These are phyloP conservation scores for Mungos mungo DNA, from an alignment of 2,113 vertebrate species.

Conservation along the genomic window DNA sequence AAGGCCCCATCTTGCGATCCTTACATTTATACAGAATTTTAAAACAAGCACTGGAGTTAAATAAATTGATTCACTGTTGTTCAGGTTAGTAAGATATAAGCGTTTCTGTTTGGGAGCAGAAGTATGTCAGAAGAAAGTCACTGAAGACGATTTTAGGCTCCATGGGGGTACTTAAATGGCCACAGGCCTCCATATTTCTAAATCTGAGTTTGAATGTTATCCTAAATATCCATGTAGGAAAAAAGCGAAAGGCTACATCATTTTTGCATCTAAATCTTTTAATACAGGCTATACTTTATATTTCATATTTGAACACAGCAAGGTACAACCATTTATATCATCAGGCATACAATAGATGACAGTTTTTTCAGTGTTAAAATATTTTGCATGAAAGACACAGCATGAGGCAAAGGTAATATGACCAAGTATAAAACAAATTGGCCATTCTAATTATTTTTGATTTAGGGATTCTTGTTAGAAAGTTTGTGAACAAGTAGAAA, in stretches of 20 bases:
- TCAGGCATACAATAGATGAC: background rate
- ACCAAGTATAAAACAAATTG: background rate
- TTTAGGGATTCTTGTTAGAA: background rate
- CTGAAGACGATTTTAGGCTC: background rate
- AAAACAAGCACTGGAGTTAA: background rate
- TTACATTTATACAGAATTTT: background rate
- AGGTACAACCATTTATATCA: background rate
- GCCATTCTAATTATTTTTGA: background rate
- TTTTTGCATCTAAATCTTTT: background rate
- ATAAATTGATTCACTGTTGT: background rate
- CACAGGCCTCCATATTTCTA: background rate
- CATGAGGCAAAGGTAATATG: background rate
- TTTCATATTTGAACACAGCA: background rate
- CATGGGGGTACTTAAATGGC: fast-evolving
- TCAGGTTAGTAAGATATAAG: background rate
- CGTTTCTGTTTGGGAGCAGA: background rate
- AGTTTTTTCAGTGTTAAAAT: background rate
- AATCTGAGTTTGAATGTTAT: background rate
- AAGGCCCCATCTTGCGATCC: background rate
- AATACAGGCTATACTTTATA: background rate
- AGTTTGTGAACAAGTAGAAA: background rate
- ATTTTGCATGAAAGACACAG: slow-evolving; percentile 11
- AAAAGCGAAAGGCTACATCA: background rate
- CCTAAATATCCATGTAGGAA: background rate
- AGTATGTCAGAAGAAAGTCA: background rate